Evolutionary conservation across 2,888 invertebrate species (phyloP), one percentile per base, ranked within the genome.

Genomic region (Portevinia maculata): DNA sequence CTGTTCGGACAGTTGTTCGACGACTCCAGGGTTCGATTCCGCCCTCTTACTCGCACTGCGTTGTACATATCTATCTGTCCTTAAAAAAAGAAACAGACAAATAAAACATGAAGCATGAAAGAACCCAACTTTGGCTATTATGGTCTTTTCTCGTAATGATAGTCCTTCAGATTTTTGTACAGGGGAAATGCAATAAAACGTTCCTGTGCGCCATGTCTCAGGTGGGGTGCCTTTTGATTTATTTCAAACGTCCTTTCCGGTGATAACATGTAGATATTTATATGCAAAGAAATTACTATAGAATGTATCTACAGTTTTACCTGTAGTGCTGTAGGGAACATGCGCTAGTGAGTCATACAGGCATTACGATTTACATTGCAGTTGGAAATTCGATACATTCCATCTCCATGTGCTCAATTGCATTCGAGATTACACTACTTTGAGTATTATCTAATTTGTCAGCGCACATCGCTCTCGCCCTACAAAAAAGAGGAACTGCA

Each of bases 1-100:
- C 78, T 76, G 65, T 60, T 83, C 78, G 67, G 83, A 76, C 78
- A 78, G 83, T 78, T 78, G 70, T 76, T 69, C 75, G 39, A 19
- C 32, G 44, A 37, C 11, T 32, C 37, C 9, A 60, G 59, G 74
- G 65, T 59, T 60, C 67, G 44, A 21, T 59, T 44, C 39, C 28
- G 13, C 32, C 59, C 48, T n/a, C n/a, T 15, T 50, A 30, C 34
- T 32, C 9, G 19, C 30, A 19, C 34, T 65, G 11, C n/a, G 32
- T 37, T 30, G 64, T 60, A 62, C n/a, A n/a, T n/a, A n/a, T n/a
- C n/a, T n/a, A n/a, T n/a, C n/a, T n/a, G n/a, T 32, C 30, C 34
- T 53, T 53, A 17, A 60, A 70, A 70, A 41, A 19, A 30, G 48
- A 48, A 65, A 69, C 24, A 9, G 9, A 11, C 37, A 46, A 79